phyloP scores from a whole-genome alignment of 1,140 invertebrate species.

The Temnothorax nylanderi region DNA sequence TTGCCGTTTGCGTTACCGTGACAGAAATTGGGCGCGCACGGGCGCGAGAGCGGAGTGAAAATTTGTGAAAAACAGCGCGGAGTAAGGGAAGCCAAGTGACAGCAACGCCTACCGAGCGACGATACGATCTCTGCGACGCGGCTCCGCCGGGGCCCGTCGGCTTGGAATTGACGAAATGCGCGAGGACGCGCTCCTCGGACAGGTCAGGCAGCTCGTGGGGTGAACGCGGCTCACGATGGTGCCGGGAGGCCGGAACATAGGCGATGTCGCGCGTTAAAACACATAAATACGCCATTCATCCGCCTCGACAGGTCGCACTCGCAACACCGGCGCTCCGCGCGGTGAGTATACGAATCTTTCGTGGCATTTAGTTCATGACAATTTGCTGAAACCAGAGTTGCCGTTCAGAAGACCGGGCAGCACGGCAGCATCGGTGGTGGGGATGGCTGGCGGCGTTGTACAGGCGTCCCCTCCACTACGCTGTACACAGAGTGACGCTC shows the following conservation, averaged over 20 bases:
- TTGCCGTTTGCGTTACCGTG: not conserved
- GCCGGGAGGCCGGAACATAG: conserved; percentile 59
- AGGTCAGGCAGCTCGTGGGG: not conserved
- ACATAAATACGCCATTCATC: conserved; percentile 72
- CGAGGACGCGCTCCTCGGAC: not conserved
- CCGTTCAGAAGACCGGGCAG: too few species aligned
- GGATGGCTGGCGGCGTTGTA: too few species aligned
- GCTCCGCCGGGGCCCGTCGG: conserved; percentile 15
- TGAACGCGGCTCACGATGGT: not conserved
- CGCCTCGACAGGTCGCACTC: conserved; percentile 67
- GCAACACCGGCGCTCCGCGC: conserved; percentile 70
- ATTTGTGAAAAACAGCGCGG: conserved; percentile 63
- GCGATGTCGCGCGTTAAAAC: conserved; percentile 63
- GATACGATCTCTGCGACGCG: conserved; percentile 53
- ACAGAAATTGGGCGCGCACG: not conserved
- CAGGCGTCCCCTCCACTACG: too few species aligned
- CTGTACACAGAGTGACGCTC: too few species aligned
- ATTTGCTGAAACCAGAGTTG: conserved; percentile 74
- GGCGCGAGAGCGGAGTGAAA: conserved; percentile 13
- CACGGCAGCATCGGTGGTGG: too few species aligned
- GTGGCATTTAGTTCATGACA: conserved; percentile 75
- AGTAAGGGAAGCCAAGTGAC: conserved; percentile 77
- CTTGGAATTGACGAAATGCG: not conserved
- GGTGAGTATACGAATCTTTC: conserved; percentile 68
- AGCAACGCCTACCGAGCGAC: conserved; percentile 75